A percentile compares a stretch with the other conserved stretches of the same genome.
Conservation (phyloP, 2,888 invertebrate species). For the Homarus gammarus region DNA sequence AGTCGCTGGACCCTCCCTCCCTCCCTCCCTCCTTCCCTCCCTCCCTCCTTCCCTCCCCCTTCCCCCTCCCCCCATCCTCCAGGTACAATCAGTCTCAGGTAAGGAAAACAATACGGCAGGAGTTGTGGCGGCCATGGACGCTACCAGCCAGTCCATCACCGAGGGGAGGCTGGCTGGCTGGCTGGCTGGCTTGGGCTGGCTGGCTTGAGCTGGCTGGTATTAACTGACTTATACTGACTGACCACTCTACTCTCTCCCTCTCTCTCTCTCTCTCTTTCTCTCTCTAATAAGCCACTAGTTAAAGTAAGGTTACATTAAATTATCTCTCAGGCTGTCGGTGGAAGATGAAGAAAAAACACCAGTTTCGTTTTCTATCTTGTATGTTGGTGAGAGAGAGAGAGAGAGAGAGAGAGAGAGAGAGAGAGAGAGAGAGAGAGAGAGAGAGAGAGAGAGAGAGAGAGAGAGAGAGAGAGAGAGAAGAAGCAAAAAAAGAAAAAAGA, state of each 20-base stretch:
- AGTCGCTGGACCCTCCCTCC: too few relatives aligned
- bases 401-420: constrained; percentile 13
- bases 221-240: too few relatives aligned
- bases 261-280: too few relatives aligned
- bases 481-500: neutral
- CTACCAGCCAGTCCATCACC: too few relatives aligned
- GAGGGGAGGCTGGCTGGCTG: too few relatives aligned
- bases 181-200: too few relatives aligned
- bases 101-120: constrained; percentile 3
- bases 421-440: neutral
- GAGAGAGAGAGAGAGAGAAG: constrained; percentile 16
- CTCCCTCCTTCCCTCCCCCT: neutral
- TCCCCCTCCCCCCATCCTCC: neutral
- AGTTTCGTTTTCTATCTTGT: neutral
- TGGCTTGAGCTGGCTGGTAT: too few relatives aligned
- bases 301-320: too few relatives aligned
- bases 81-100: constrained; percentile 15
- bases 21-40: neutral
- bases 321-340: too few relatives aligned
- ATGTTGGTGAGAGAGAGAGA: constrained; percentile 1
- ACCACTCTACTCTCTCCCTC: too few relatives aligned
- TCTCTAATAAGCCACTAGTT: too few relatives aligned
- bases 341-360: neutral
- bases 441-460: neutral
- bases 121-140: too few relatives aligned